Evolutionary conservation across 2,113 vertebrate species (phyloP).

Genomic region (Dunckerocampus dactyliophorus): DNA sequence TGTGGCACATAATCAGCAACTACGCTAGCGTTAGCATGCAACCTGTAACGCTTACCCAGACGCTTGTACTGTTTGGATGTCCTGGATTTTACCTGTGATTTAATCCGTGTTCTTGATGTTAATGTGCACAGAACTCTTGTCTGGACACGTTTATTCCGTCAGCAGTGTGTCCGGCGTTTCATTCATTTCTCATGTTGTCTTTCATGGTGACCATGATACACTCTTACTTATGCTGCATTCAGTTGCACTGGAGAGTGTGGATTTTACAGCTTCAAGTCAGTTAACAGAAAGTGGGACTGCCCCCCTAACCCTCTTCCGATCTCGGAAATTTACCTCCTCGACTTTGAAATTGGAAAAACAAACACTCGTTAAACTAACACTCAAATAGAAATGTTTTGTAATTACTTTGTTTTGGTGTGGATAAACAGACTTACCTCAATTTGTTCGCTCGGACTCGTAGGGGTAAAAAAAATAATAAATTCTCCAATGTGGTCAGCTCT

Average conservation of each 20-base stretch:
- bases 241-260: background rate
- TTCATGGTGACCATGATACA: background rate
- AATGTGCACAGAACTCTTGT: background rate
- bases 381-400: no score
- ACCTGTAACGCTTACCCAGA: background rate
- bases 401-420: no score
- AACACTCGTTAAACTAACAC: no score
- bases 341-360: no score
- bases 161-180: conserved; percentile 15
- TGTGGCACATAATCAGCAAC: background rate
- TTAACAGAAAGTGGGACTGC: background rate
- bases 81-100: conserved; percentile 40
- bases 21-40: conserved; percentile 26
- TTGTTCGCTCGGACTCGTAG: no score
- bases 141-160: background rate
- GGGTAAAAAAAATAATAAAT: no score
- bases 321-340: background rate
- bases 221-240: background rate
- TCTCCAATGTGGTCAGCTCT: no score
- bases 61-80: background rate
- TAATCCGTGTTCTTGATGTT: background rate
- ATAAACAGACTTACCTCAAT: no score
- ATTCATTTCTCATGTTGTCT: conserved; percentile 32
- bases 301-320: background rate
- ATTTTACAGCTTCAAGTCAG: background rate